Percentiles rank a stretch among this genome's conserved stretches.
phyloP scores from a whole-genome alignment of 2,888 invertebrate species.

The Hydraecia micacea region DNA sequence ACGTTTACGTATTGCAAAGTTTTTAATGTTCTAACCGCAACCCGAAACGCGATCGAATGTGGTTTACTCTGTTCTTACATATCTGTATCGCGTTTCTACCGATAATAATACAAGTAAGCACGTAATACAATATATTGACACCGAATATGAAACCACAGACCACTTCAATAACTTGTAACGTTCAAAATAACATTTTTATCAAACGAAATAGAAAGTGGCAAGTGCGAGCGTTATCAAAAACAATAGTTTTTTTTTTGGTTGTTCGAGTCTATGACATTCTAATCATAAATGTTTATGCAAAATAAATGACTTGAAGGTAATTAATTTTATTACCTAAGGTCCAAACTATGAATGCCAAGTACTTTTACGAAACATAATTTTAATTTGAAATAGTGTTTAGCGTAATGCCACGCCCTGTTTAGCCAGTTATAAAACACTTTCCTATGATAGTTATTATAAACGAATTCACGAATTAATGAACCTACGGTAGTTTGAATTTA shows the following conservation, averaged over 20 bases:
- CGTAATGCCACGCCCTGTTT: constrained; percentile 47
- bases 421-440: constrained; percentile 40
- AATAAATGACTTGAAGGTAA: neutral
- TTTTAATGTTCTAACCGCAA: constrained; percentile 47
- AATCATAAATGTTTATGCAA: constrained; percentile 23
- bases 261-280: constrained; percentile 3
- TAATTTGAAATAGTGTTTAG: constrained; percentile 41
- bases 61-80: constrained; percentile 56
- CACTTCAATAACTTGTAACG: constrained; percentile 40
- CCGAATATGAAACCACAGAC: constrained; percentile 64
- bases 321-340: constrained; percentile 36
- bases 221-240: constrained; percentile 31
- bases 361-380: constrained; percentile 27
- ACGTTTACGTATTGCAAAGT: constrained; percentile 29
- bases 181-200: constrained; percentile 44
- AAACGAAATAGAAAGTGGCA: constrained; percentile 54
- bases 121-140: constrained; percentile 60
- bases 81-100: constrained; percentile 59
- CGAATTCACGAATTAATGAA: constrained; percentile 32
- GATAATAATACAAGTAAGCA: constrained; percentile 51
- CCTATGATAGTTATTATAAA: constrained; percentile 22
- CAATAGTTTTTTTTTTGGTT: constrained; percentile 6
- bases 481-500: constrained; percentile 24
- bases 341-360: constrained; percentile 32
- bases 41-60: constrained; percentile 45